These are phyloP conservation scores for Kuschelorhynchus macadamiae DNA, from an alignment of 2,888 invertebrate species.

Conservation along the genomic window DNA sequence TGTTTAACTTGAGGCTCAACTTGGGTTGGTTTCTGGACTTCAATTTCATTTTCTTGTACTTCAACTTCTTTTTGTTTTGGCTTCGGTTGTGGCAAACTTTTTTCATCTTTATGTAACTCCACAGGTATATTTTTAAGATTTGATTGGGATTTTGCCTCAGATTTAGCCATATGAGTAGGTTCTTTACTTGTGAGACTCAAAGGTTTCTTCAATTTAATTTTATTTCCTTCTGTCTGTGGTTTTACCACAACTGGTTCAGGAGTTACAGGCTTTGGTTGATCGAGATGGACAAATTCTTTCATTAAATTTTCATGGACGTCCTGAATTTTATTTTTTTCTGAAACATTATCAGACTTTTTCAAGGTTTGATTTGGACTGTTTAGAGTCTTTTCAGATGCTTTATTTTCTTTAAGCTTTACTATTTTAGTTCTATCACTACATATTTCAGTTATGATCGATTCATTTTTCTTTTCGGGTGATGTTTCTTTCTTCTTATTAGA, in stretches of 20 bases:
- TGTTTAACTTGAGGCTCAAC: no score
- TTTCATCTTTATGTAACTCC: no score
- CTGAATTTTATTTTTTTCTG: neutral
- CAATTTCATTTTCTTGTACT: no score
- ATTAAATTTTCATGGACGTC: neutral
- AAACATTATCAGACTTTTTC: neutral
- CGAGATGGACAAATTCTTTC: neutral
- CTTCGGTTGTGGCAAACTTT: no score
- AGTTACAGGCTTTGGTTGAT: neutral
- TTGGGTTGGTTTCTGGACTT: no score
- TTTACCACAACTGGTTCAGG: neutral
- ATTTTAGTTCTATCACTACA: neutral
- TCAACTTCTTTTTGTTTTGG: no score
- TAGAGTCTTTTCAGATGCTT: neutral
- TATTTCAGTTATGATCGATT: no score
- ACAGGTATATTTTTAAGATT: no score
- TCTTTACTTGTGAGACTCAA: neutral
- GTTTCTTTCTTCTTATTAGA: conserved; percentile 1
- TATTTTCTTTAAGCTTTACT: no score
- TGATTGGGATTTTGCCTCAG: neutral
- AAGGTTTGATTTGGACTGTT: neutral
- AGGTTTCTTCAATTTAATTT: neutral
- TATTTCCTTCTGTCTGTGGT: neutral
- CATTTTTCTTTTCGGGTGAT: no score
- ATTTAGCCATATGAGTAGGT: neutral